phyloP scores from a whole-genome alignment of 2,888 invertebrate species.

The Agonopterix heracliana region DNA sequence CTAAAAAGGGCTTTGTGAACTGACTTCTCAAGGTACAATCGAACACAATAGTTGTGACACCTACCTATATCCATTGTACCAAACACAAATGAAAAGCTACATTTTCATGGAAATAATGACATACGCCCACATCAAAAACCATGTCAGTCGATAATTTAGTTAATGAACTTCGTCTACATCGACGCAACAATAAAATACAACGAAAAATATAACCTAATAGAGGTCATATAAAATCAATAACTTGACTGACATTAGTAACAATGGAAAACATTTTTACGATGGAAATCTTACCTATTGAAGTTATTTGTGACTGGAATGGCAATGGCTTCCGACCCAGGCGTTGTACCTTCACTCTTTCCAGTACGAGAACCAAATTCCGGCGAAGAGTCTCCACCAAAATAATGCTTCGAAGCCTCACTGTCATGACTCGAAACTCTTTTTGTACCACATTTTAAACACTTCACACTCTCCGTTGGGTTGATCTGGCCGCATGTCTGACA shows the following conservation, averaged over 20 bases:
- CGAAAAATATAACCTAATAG: constrained; percentile 65
- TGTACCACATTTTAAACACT: constrained; percentile 89
- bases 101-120: constrained; percentile 53
- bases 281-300: constrained; percentile 61
- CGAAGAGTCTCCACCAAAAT: constrained; percentile 57
- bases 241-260: constrained; percentile 41
- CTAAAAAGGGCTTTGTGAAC: too few relatives aligned
- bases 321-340: constrained; percentile 63
- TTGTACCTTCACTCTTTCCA: constrained; percentile 64
- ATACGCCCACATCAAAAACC: constrained; percentile 38
- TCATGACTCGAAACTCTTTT: constrained; percentile 78
- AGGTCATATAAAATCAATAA: constrained; percentile 67
- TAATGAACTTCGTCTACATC: constrained; percentile 48
- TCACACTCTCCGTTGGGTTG: constrained; percentile 90
- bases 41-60: constrained; percentile 3
- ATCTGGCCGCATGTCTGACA: constrained; percentile 91
- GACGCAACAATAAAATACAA: constrained; percentile 53
- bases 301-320: constrained; percentile 58
- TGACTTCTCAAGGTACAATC: too few relatives aligned
- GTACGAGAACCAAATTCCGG: constrained; percentile 58
- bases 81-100: constrained; percentile 25
- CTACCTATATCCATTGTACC: constrained; percentile 23
- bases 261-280: constrained; percentile 37
- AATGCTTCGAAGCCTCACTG: constrained; percentile 58
- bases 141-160: constrained; percentile 42